phyloP scores from a whole-genome alignment of 2,888 invertebrate genomes.

The Drosophila phalerata region DNA sequence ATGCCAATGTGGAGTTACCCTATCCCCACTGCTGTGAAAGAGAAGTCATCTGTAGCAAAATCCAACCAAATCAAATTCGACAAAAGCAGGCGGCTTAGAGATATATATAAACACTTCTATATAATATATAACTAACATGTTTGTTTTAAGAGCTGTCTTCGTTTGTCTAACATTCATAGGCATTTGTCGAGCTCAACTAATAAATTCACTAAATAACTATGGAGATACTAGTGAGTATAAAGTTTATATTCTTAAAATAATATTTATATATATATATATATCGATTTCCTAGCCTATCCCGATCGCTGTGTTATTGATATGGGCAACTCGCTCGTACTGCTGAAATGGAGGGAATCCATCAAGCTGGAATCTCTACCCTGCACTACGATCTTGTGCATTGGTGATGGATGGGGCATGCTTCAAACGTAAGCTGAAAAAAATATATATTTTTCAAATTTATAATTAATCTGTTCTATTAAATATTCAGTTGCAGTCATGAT shows the following conservation, averaged over 20 bases:
- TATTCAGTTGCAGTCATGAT: conserved; percentile 46
- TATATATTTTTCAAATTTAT: no score
- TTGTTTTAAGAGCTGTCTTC: not conserved
- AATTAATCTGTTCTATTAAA: not conserved
- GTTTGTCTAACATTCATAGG: conserved; percentile 1
- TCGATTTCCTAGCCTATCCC: conserved; percentile 47
- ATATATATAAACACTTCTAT: not conserved
- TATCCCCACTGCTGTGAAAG: conserved; percentile 65
- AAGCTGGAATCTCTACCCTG: conserved; percentile 51
- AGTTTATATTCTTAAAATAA: no score
- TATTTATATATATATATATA: not conserved
- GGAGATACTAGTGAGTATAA: conserved; percentile 35
- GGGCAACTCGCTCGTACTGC: conserved; percentile 35
- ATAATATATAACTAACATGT: conserved; percentile 23
- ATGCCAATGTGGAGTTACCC: conserved; percentile 13
- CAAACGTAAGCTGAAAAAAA: conserved; percentile 46
- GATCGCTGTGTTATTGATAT: conserved; percentile 59
- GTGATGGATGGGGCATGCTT: conserved; percentile 62
- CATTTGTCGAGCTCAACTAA: not conserved
- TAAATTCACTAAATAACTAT: conserved; percentile 45
- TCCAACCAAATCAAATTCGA: not conserved
- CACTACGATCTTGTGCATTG: conserved; percentile 42
- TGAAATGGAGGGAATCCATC: conserved; percentile 35
- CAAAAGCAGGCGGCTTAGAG: conserved; percentile 17
- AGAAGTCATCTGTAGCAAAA: conserved; percentile 25